A percentile compares a stretch with the other conserved stretches of the same genome.
These are phyloP conservation scores for Temnothorax ravouxi DNA, from an alignment of 2,888 invertebrate species.

Conservation along the genomic window DNA sequence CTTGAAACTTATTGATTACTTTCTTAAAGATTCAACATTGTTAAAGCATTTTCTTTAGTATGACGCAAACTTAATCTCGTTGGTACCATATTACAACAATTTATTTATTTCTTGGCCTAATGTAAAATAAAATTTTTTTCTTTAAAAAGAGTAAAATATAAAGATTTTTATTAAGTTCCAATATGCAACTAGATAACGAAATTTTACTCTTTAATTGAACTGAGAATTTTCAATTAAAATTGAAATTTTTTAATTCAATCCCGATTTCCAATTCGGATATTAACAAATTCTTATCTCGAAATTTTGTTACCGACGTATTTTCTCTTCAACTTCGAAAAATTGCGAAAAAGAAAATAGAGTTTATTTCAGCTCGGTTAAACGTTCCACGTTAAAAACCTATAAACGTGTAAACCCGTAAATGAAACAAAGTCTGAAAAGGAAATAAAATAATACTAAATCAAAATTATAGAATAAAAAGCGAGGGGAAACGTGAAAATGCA, in stretches of 20 bases:
- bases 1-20: constrained; percentile 56
- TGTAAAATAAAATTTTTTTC: background rate
- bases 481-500: constrained; percentile 40
- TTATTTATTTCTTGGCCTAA: background rate
- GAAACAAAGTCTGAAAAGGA: background rate
- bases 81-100: constrained; percentile 15
- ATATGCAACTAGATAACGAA: background rate
- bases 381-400: background rate
- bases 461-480: constrained; percentile 20
- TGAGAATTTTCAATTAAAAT: background rate
- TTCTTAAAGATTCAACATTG: constrained; percentile 49
- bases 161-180: background rate
- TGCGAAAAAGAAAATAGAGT: background rate
- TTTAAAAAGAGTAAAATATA: background rate
- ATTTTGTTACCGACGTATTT: background rate
- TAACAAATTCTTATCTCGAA: background rate
- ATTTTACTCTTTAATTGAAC: background rate
- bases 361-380: background rate
- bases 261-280: background rate
- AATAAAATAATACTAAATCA: constrained; percentile 27
- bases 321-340: background rate
- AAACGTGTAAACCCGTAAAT: background rate
- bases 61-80: constrained; percentile 3
- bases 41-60: constrained; percentile 17
- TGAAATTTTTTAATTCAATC: background rate